Base-by-base conservation (phyloP, 2,888 invertebrate genomes). In the Melanostoma scalare region DNA sequence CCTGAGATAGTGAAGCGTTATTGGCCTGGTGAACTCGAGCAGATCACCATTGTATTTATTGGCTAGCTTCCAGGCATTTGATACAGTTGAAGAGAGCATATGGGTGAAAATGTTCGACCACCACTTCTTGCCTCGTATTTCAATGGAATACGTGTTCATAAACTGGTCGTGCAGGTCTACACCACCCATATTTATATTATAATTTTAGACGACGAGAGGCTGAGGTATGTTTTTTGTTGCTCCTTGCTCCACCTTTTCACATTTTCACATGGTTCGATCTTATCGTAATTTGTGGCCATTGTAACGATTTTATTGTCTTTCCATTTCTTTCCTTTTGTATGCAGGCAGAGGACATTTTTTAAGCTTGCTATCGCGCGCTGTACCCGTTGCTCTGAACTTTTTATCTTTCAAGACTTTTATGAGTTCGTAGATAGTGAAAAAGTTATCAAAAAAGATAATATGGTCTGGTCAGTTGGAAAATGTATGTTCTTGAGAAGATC, bases 361-460 rank as follows among this genome's bases (percentile, higher is more conserved):
- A n/a, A 67, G 10, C 20, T 20, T 52, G 53, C 53, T 44, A 52
- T 53, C 42, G 0, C 42, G 42, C 10, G 33, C 42, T 31, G n/a
- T 58, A 31, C 10, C 42, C 5, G 35, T 58, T 58, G 56, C 56
- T 58, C 56, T 42, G 42, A 56, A 38, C 30, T 58, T 40, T 5
- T 58, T 58, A 20, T 58, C 40, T 6, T 30, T 42, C 31, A 58
- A 58, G 42, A 58, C 42, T 31, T 30, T 48, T 31, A 58, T 40
- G 1, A 61, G 48, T 3, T n/a, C 48, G 36, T 61, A 61, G 8
- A 56, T 40, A 48, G 61, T 68, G 48, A 80, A 80, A 61, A 80
- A 65, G 50, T 74, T 80, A 50, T 77, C 76, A 40, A 82, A 82
- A 61, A 56, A 72, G 56, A 73, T 48, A 10, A 52, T 42, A 67